Base-by-base conservation (phyloP, 2,797 vertebrate species). In the Chlorospingus semifuscus region DNA sequence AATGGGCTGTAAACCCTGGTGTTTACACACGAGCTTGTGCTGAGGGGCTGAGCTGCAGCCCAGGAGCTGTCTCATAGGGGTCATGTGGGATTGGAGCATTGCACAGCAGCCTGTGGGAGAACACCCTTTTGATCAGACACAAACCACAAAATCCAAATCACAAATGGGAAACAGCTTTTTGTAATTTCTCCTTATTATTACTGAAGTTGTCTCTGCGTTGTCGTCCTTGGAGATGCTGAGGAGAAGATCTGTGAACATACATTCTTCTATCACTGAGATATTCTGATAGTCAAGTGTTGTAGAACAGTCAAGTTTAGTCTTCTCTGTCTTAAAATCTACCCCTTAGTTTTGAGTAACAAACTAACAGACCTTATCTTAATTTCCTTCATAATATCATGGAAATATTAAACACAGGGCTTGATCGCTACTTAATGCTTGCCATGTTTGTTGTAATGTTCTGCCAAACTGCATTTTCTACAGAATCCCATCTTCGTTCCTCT, bases 1-100 rank as follows among this genome's bases (percentile, higher is more conserved):
- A 56, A 37, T 39, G 41, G 15, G 3, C 46, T 83, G 41, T 26
- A 47, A 6, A 9, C 30, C 11, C 24, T 11, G 19, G 7, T 53
- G 50, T 49, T 85, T 30, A 44, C 29, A 41, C 13, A 1, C 0
- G 8, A 89, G 34, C 41, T 55, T 59, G 66, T 27, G 34, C 47
- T 22, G 34, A 29, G 26, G 16, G 34, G 26, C 39, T 61, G 42
- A 69, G 24, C 50, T 78, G 42, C 37, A 57, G 30, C 37, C 61
- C 27, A 1, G 32, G 39, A 57, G 56, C 47, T 80, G 6, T 4
- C 12, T 69, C 2, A 0, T 15, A 79, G 50, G 9, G 16, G 9
- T 26, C 4, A 0, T 4, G 19, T 2, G 30, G 52, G 18, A 12
- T 5, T 44, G 19, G 16, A 18, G 6, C 71, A 18, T 26, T 27